phyloP scores from a whole-genome alignment of 2,888 invertebrate genomes.

The Mythimna lalbum region DNA sequence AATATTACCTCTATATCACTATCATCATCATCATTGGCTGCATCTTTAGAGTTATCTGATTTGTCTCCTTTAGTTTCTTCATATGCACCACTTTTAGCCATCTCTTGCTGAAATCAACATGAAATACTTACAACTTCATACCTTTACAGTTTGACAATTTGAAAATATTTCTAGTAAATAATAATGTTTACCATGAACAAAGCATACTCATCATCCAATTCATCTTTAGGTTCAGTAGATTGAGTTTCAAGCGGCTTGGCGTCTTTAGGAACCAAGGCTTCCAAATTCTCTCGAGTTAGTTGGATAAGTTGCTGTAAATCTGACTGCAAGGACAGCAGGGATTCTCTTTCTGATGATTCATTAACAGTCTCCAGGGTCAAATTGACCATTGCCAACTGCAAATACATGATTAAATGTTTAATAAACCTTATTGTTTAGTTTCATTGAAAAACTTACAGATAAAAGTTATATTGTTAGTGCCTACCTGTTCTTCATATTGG shows the following conservation, averaged over 20 bases:
- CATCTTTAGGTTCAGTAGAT: slow-evolving; percentile 64
- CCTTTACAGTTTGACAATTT: not conserved
- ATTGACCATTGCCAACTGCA: slow-evolving; percentile 92
- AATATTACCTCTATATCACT: slow-evolving; percentile 87
- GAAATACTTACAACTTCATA: not conserved
- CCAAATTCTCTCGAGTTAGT: slow-evolving; percentile 92
- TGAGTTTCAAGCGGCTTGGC: slow-evolving; percentile 30
- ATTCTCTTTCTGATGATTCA: slow-evolving; percentile 88
- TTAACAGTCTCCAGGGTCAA: slow-evolving; percentile 88
- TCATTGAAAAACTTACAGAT: not conserved
- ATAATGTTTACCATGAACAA: slow-evolving; percentile 91
- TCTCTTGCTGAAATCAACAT: slow-evolving; percentile 85
- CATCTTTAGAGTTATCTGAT: slow-evolving; percentile 65
- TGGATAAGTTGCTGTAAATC: slow-evolving; percentile 93
- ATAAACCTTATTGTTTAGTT: slow-evolving; percentile 20
- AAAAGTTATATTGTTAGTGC: slow-evolving; percentile 64
- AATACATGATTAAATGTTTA: slow-evolving; percentile 41
- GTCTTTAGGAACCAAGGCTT: slow-evolving; percentile 67
- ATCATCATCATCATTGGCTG: slow-evolving; percentile 79
- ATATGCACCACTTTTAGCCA: slow-evolving; percentile 87
- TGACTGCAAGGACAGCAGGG: slow-evolving; percentile 91
- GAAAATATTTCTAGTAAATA: not conserved
- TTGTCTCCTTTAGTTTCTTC: slow-evolving; percentile 72
- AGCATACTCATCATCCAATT: slow-evolving; percentile 91
- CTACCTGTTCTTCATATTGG: slow-evolving; percentile 87